Evolutionary conservation across 2,113 vertebrate genomes (phyloP), one percentile per base, ranked within the genome.

Genomic region (Sisor rabdophorus): DNA sequence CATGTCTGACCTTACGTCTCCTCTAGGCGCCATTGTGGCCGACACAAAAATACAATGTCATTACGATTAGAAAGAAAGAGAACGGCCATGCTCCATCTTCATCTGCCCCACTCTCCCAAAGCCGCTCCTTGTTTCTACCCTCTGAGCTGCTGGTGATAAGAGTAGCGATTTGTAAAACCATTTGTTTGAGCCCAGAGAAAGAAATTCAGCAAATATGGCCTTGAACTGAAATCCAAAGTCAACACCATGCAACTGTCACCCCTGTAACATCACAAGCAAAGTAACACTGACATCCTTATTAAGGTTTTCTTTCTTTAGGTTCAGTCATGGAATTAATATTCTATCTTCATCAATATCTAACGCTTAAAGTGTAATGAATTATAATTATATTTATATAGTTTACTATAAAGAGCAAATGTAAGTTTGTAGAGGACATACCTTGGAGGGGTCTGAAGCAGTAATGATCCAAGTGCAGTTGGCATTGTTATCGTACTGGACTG

Each of bases 391-490:
- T n/a, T n/a, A n/a, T n/a, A n/a, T n/a, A n/a, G n/a, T n/a, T n/a
- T 12, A 10, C 9, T 40, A 1, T 54, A 24, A 19, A 52, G 26
- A 32, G 20, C 65, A 52, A 30, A 74, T 52, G 32, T 22, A 22
- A 13, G 6, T 28, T 3, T 1, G 17, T 32, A 22, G 4, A 58
- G 53, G 13, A 36, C n/a, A 87, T 91, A 98, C 97, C 97, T 98
- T 99, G 71, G 93, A 90, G 0, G 89, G 88, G 75, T 98, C 96
- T 28, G 96, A 92, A 0, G 96, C 94, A 0, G 94, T 94, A 90
- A 99, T 98, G 87, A 99, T 89, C 97, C 97, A 99, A 54, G 98
- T 94, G n/a, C 97, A 99, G 89, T 97, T 98, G 28, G 97, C 95
- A 0, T 98, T 98, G 92, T 97, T 98, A 87, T 99, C 97, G 5